Conservation (phyloP, 2,113 vertebrate genomes). For the Myrmophylax atrothorax region DNA sequence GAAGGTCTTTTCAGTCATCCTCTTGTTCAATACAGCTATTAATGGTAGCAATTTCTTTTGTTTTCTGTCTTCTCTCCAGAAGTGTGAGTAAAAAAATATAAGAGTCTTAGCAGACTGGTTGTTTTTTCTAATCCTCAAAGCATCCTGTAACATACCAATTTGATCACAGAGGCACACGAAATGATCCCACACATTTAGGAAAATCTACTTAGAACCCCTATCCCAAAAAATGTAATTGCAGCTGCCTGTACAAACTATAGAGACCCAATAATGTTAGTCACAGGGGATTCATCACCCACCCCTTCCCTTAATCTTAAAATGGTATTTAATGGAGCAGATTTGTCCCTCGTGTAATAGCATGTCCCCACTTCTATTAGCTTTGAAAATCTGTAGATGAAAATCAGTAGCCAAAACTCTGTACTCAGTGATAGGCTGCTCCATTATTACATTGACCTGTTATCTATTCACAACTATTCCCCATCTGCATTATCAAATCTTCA, state of each 20-base stretch:
- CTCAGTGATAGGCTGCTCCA: not conserved
- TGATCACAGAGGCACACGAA: not conserved
- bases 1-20: not conserved
- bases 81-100: not conserved
- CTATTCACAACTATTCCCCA: not conserved
- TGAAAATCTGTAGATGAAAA: not conserved
- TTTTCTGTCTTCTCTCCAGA: not conserved
- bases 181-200: not conserved
- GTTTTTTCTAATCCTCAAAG: not conserved
- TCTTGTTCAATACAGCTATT: not conserved
- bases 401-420: not conserved
- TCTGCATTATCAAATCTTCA: not conserved
- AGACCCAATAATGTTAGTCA: not conserved
- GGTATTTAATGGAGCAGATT: not conserved
- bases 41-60: not conserved
- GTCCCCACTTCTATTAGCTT: not conserved
- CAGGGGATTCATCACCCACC: not conserved
- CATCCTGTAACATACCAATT: not conserved
- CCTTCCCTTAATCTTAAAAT: not conserved
- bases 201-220: not conserved
- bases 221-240: not conserved
- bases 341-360: not conserved
- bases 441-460: not conserved
- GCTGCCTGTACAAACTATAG: not conserved
- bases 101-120: fast-evolving